Base-by-base conservation (phyloP, 1,140 invertebrate species). In the Meloidogyne hapla region DNA sequence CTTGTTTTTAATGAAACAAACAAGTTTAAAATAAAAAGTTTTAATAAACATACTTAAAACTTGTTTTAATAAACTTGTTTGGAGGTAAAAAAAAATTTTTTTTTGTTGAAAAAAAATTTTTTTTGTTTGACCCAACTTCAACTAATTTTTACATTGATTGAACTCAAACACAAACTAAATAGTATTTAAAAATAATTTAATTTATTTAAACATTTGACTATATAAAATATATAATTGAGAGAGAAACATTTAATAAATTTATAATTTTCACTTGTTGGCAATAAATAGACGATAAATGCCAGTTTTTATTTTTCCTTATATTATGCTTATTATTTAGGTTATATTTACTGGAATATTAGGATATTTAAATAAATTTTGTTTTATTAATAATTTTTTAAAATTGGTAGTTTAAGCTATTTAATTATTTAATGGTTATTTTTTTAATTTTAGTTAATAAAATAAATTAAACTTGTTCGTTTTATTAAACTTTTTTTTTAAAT, bases 311-410 rank as follows among this genome's bases (percentile, higher is more conserved):
- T 56, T 56, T 21, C 45, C 13, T n/a, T 18, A 56, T n/a, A 56
- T 56, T 56, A 56, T 56, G 18, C 13, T 15, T 15, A 15, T 45
- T 56, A n/a, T 15, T 15, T 33, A 33, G 33, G 4, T 6, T 33
- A 8, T 33, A 33, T 33, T 33, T 33, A 33, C 4, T 33, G 33
- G 33, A 42, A 42, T 42, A n/a, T 6, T 18, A 56, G 48, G 48
- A 33, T 33, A 6, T 33, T 33, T 33, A 33, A 33, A n/a, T n/a
- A 6, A 33, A 33, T 33, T 33, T 33, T 33, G n/a, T 33, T 33
- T 56, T 56, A 56, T 56, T 56, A n/a, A n/a, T n/a, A 56, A n/a
- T n/a, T 56, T 56, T 56, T 56, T n/a, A 18, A 56, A 56, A 56
- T 56, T 56, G 48, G 18, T 56, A 56, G 48, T 56, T 56, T 56